Conservation (phyloP, 2,113 vertebrate species). For the Anguilla rostrata region DNA sequence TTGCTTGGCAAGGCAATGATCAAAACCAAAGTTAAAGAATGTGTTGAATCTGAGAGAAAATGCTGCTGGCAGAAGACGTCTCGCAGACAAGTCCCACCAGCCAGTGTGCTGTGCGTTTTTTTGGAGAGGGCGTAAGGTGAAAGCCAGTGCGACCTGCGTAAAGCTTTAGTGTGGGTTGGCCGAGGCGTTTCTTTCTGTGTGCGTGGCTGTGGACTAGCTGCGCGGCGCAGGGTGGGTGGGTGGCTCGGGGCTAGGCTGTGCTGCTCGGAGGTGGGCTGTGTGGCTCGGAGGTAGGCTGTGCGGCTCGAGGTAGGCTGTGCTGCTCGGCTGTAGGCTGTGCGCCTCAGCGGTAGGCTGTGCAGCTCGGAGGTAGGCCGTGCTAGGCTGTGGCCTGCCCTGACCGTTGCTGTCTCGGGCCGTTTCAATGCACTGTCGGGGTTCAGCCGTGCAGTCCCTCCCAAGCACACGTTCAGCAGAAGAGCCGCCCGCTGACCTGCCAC, state of each 20-base stretch:
- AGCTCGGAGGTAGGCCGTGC: background rate
- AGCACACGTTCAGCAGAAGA: background rate
- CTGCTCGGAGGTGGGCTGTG: no score
- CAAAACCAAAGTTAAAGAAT: background rate
- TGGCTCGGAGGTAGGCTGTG: no score
- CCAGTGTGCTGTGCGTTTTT: background rate
- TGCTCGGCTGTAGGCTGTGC: no score
- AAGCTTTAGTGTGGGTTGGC: constrained; percentile 15
- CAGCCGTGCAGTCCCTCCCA: constrained; percentile 7
- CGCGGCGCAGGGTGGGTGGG: no score
- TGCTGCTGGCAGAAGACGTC: background rate
- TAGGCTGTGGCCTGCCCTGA: background rate
- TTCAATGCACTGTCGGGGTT: background rate
- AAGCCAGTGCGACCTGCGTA: no score
- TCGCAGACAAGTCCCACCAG: background rate
- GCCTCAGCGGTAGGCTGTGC: no score
- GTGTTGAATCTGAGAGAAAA: background rate
- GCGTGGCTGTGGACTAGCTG: no score
- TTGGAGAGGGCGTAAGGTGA: background rate
- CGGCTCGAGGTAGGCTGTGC: background rate
- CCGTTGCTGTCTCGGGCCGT: background rate
- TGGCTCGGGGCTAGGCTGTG: no score
- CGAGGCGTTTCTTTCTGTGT: background rate
- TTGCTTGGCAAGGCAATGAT: background rate
- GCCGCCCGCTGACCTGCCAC: background rate